Percentiles rank a stretch among this genome's conserved stretches.
Conservation (phyloP, 2,113 vertebrate genomes). For the Scalopus aquaticus region DNA sequence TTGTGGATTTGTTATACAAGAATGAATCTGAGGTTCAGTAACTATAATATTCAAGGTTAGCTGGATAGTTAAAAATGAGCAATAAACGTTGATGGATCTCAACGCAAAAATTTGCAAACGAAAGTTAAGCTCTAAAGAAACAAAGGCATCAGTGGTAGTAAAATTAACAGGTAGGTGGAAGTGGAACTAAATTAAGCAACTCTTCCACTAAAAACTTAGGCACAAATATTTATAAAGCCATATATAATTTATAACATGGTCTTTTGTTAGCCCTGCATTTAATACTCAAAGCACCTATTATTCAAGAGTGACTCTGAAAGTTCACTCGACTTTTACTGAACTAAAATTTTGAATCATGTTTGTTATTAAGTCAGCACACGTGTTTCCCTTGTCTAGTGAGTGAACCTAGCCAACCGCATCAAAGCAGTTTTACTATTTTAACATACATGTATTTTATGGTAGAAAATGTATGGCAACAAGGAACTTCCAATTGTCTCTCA, state of each 20-base stretch:
- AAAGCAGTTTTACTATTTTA: conserved; percentile 52
- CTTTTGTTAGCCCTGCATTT: conserved; percentile 1
- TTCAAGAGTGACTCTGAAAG: neutral
- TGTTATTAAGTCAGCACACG: neutral
- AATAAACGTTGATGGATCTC: neutral
- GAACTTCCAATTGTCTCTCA: neutral
- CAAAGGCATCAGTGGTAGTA: neutral
- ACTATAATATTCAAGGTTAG: neutral
- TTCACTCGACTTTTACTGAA: neutral
- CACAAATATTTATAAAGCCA: neutral
- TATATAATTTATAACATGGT: neutral
- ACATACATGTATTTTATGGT: neutral
- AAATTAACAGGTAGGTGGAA: neutral
- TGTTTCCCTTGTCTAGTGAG: neutral
- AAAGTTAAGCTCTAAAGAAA: conserved; percentile 33
- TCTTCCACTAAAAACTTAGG: conserved; percentile 33
- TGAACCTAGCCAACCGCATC: neutral
- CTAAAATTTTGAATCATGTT: neutral
- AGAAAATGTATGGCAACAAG: conserved; percentile 34
- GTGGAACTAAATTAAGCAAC: neutral
- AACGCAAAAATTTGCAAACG: neutral
- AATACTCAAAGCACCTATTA: neutral
- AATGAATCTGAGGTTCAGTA: conserved; percentile 24
- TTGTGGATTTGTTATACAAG: neutral
- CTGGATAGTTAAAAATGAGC: neutral